phyloP scores from a whole-genome alignment of 1,140 invertebrate genomes.

The Drosophila ohnishii region DNA sequence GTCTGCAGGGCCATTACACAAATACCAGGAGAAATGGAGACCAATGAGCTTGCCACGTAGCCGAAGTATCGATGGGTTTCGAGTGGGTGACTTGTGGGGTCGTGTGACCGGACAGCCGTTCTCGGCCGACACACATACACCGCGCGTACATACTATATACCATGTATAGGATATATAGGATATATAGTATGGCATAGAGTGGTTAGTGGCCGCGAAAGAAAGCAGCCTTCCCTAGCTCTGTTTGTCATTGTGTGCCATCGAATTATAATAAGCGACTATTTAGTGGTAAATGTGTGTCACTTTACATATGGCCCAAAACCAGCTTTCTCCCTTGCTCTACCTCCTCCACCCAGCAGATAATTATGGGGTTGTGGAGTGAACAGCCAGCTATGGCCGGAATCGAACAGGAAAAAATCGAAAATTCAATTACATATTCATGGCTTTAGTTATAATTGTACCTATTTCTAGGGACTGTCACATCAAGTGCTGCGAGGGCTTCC shows the following conservation, averaged over 20 bases:
- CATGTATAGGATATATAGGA: constrained; percentile 30
- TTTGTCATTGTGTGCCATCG: constrained; percentile 76
- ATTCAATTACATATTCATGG: constrained; percentile 48
- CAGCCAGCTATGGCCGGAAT: constrained; percentile 8
- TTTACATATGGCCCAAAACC: constrained; percentile 45
- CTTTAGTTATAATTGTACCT: constrained; percentile 19
- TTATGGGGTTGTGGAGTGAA: constrained; percentile 35
- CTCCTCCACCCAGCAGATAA: constrained; percentile 29
- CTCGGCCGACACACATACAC: constrained; percentile 49
- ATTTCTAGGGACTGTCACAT: constrained; percentile 12
- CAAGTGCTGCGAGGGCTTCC: not conserved
- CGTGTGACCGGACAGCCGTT: constrained; percentile 78
- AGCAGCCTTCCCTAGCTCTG: constrained; percentile 31
- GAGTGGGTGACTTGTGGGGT: constrained; percentile 49
- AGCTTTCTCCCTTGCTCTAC: too few relatives aligned
- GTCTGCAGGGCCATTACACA: constrained; percentile 56
- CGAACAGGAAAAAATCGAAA: constrained; percentile 49
- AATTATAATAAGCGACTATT: constrained; percentile 79
- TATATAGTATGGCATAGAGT: constrained; percentile 7
- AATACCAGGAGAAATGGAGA: constrained; percentile 63
- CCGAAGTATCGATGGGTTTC: constrained; percentile 79
- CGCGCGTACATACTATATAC: constrained; percentile 6
- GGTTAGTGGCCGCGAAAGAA: constrained; percentile 23
- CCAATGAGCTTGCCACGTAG: constrained; percentile 73
- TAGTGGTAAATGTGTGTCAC: constrained; percentile 79